Percentiles rank a stretch among this genome's conserved stretches.
Conservation (phyloP, 2,113 vertebrate species). For the Thunnus thynnus region DNA sequence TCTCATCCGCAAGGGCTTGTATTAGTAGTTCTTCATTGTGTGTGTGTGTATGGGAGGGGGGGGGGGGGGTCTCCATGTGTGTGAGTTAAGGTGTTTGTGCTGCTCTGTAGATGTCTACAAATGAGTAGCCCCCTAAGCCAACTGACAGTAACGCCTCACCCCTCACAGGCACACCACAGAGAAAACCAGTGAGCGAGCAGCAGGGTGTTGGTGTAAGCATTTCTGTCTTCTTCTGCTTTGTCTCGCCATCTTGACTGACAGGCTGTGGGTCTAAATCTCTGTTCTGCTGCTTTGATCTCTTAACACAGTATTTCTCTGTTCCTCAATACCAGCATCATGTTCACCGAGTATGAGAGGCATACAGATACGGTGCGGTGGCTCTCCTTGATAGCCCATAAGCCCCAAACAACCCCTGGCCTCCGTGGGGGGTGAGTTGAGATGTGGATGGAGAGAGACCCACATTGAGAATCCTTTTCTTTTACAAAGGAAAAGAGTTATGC, state of each 20-base stretch:
- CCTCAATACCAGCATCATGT: conserved; percentile 71
- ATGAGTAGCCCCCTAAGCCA: conserved; percentile 75
- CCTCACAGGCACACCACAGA: conserved; percentile 65
- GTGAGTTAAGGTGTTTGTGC: conserved; percentile 61
- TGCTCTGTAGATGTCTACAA: conserved; percentile 70
- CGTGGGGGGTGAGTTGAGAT: conserved; percentile 61
- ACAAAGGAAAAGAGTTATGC: conserved; percentile 71
- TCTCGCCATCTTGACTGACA: conserved; percentile 78
- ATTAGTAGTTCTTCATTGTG: conserved; percentile 40
- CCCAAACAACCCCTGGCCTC: conserved; percentile 59
- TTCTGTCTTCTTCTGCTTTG: conserved; percentile 78
- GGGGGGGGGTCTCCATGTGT: conserved; percentile 20
- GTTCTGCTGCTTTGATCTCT: conserved; percentile 78
- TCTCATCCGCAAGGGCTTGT: conserved; percentile 56
- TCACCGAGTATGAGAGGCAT: conserved; percentile 62
- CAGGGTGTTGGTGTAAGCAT: conserved; percentile 73
- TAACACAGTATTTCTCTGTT: conserved; percentile 75
- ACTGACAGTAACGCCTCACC: conserved; percentile 75
- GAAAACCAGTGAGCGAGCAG: conserved; percentile 50
- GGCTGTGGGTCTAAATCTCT: conserved; percentile 68
- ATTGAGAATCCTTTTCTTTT: conserved; percentile 64
- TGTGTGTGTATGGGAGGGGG: conserved; percentile 45
- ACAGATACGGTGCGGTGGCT: conserved; percentile 62
- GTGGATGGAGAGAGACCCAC: conserved; percentile 67
- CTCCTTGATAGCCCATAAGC: conserved; percentile 62